These are phyloP conservation scores for Ypsolopha scabrella DNA, from an alignment of 2,888 invertebrate species.

Conservation along the genomic window DNA sequence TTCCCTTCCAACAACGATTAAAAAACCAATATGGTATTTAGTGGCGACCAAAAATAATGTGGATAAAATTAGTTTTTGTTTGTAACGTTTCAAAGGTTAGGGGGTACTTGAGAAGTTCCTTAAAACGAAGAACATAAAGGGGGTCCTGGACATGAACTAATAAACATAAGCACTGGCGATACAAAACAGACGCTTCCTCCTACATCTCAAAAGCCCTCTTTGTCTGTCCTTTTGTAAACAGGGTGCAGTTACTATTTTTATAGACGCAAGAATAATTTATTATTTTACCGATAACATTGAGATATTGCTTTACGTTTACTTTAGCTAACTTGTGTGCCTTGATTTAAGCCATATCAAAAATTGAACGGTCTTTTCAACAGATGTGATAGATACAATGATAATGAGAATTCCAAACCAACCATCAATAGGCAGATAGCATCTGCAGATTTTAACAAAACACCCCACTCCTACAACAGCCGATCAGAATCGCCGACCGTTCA, in stretches of 20 bases:
- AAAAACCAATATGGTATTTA: neutral
- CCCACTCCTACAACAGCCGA: too few relatives aligned
- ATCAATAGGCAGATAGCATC: neutral
- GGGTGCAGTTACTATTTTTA: constrained; percentile 34
- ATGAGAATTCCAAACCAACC: too few relatives aligned
- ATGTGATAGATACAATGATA: too few relatives aligned
- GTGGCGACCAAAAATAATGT: neutral
- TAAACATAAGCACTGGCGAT: constrained; percentile 48
- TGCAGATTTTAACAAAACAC: neutral
- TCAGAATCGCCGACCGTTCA: too few relatives aligned
- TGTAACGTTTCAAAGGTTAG: constrained; percentile 10
- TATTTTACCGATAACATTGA: too few relatives aligned
- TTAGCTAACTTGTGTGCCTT: too few relatives aligned
- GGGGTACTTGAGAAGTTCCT: constrained; percentile 11
- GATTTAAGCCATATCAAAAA: too few relatives aligned
- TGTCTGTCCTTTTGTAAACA: constrained; percentile 54
- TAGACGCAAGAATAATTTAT: too few relatives aligned
- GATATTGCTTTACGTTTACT: too few relatives aligned
- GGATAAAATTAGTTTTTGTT: neutral
- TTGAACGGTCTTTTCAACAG: too few relatives aligned
- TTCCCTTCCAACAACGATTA: neutral
- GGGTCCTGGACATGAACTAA: constrained; percentile 44
- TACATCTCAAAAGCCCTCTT: constrained; percentile 31
- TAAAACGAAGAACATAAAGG: constrained; percentile 23
- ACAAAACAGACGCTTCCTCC: constrained; percentile 51